Percentiles rank a stretch among this genome's conserved stretches.
phyloP scores from a whole-genome alignment of 1,140 invertebrate species.

The Plodia interpunctella region DNA sequence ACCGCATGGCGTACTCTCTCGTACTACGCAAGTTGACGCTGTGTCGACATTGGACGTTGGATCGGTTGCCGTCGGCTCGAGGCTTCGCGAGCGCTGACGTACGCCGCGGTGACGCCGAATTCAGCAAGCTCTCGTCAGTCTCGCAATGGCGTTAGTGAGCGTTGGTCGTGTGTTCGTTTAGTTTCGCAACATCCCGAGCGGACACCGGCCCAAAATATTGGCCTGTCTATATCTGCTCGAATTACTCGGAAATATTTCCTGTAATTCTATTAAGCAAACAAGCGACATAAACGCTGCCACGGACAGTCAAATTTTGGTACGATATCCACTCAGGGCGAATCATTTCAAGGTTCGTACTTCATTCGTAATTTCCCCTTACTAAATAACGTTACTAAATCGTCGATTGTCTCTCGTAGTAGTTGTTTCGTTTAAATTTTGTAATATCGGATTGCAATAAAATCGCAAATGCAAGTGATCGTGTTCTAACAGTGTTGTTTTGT shows the following conservation, averaged over 20 bases:
- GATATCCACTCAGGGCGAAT: constrained; percentile 76
- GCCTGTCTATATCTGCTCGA: constrained; percentile 73
- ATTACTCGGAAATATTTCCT: constrained; percentile 67
- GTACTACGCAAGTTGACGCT: constrained; percentile 75
- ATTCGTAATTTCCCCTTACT: constrained; percentile 73
- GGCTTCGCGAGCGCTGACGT: constrained; percentile 49
- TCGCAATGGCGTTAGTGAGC: constrained; percentile 74
- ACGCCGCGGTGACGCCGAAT: constrained; percentile 22
- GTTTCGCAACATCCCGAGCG: constrained; percentile 70
- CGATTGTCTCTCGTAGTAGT: constrained; percentile 65
- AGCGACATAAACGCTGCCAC: constrained; percentile 53
- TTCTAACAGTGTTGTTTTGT: constrained; percentile 55
- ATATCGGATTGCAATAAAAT: constrained; percentile 45
- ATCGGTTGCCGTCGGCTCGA: constrained; percentile 66
- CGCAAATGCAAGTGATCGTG: constrained; percentile 30
- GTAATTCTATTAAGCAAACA: constrained; percentile 55
- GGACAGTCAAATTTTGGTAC: constrained; percentile 77
- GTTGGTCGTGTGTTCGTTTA: constrained; percentile 72
- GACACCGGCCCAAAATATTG: constrained; percentile 78
- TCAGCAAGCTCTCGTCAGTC: constrained; percentile 48
- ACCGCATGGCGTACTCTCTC: constrained; percentile 68
- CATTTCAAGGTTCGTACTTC: constrained; percentile 76
- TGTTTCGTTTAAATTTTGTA: constrained; percentile 65
- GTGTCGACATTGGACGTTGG: constrained; percentile 76
- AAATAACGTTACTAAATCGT: constrained; percentile 66